Percentiles rank a stretch among this genome's conserved stretches.
Evolutionary conservation across 2,113 vertebrate genomes (phyloP).

Genomic region (Xiphias gladius): DNA sequence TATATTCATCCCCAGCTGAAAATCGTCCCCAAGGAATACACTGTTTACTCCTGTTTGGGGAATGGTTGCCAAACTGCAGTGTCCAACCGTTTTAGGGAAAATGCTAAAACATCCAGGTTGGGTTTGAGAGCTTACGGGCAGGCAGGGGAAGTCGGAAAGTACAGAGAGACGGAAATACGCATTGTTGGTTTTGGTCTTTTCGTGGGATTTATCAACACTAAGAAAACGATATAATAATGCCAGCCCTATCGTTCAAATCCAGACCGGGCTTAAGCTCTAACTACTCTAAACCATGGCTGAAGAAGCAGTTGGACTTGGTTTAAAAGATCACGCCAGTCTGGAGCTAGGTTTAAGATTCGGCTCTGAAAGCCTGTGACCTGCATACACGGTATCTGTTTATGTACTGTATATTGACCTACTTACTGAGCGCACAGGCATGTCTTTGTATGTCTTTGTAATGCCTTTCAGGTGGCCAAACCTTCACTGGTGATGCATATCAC

Average conservation of each 20-base stretch:
- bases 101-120: not conserved
- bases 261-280: too few species aligned
- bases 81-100: too few species aligned
- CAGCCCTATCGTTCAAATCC: not conserved
- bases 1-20: too few species aligned
- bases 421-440: not conserved
- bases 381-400: too few species aligned
- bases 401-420: constrained; percentile 11
- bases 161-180: not conserved
- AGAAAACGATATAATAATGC: not conserved
- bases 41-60: too few species aligned
- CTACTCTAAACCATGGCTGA: too few species aligned
- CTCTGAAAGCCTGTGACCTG: not conserved
- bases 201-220: not conserved
- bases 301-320: not conserved
- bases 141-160: not conserved
- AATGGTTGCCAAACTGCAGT: too few species aligned
- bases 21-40: too few species aligned
- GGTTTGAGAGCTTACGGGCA: not conserved
- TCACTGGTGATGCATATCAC: too few species aligned
- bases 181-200: not conserved
- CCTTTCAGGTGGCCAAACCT: too few species aligned
- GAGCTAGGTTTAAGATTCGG: not conserved
- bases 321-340: not conserved
- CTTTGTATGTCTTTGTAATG: not conserved